A percentile compares a stretch with the other conserved stretches of the same genome.
phyloP scores from a whole-genome alignment of 2,113 vertebrate genomes.

The Microcebus jonahi region DNA sequence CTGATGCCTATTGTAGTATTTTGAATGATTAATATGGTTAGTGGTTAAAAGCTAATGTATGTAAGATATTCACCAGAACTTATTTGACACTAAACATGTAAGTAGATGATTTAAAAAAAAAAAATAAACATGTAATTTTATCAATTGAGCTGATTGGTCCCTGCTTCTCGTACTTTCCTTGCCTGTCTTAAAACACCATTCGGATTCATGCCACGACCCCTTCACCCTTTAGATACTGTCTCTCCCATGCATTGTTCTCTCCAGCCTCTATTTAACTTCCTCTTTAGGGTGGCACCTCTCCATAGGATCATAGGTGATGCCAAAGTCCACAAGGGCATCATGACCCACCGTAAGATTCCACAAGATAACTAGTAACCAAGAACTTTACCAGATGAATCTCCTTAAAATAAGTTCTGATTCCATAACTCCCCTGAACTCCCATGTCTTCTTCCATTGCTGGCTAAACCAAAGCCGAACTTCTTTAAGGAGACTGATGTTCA shows the following conservation, averaged over 20 bases:
- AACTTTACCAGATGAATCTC: background rate
- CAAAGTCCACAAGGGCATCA: background rate
- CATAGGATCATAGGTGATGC: background rate
- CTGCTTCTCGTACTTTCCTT: background rate
- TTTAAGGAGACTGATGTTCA: background rate
- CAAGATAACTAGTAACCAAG: background rate
- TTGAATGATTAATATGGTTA: background rate
- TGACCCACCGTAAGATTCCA: background rate
- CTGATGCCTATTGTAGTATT: background rate
- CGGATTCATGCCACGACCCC: background rate
- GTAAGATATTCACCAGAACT: background rate
- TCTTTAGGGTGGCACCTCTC: background rate
- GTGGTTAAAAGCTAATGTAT: background rate
- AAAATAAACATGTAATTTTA: background rate
- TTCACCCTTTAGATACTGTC: background rate
- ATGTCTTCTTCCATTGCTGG: background rate
- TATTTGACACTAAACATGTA: constrained; percentile 13
- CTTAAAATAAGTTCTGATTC: background rate
- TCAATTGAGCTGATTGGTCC: background rate
- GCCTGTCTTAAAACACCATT: background rate
- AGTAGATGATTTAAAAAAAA: background rate
- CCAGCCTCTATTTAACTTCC: background rate
- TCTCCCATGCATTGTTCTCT: background rate
- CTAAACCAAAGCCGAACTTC: background rate
- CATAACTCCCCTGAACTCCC: background rate